Evolutionary conservation across 2,888 invertebrate species (phyloP).

Genomic region (Drosophila putrida): DNA sequence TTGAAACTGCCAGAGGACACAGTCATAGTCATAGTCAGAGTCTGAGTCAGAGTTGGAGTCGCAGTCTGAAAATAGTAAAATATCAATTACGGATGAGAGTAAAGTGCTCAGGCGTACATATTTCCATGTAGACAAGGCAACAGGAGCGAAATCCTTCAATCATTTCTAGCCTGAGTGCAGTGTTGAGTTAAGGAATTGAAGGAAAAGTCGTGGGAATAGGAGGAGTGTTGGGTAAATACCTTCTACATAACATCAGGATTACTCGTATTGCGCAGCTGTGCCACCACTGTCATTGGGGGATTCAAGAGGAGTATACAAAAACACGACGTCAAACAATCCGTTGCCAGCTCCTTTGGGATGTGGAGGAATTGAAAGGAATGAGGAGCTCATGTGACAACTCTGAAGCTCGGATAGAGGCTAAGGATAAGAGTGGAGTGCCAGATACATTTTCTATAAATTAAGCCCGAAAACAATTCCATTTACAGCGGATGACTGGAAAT

Average conservation of each 20-base stretch:
- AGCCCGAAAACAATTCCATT: constrained; percentile 73
- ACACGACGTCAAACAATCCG: constrained; percentile 48
- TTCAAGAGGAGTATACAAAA: constrained; percentile 35
- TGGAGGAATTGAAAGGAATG: background rate
- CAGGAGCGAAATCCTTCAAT: constrained; percentile 71
- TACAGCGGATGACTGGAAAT: constrained; percentile 39
- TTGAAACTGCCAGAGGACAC: constrained; percentile 16
- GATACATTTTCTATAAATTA: constrained; percentile 78
- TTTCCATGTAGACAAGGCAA: constrained; percentile 46
- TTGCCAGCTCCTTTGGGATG: constrained; percentile 38
- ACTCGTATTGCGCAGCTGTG: constrained; percentile 60
- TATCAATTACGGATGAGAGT: constrained; percentile 72
- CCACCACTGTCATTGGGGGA: constrained; percentile 54
- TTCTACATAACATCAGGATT: constrained; percentile 53
- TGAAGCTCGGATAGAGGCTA: constrained; percentile 31
- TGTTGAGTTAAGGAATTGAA: constrained; percentile 7
- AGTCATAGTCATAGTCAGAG: constrained; percentile 13
- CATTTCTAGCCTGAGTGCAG: constrained; percentile 65
- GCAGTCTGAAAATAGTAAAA: constrained; percentile 68
- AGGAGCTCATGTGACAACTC: constrained; percentile 59
- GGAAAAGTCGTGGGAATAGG: background rate
- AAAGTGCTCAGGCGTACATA: constrained; percentile 61
- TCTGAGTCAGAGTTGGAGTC: constrained; percentile 16
- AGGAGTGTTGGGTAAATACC: constrained; percentile 3
- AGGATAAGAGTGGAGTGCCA: constrained; percentile 41